Evolutionary conservation across 2,888 invertebrate genomes (phyloP).

Genomic region (Griposia aprilina): DNA sequence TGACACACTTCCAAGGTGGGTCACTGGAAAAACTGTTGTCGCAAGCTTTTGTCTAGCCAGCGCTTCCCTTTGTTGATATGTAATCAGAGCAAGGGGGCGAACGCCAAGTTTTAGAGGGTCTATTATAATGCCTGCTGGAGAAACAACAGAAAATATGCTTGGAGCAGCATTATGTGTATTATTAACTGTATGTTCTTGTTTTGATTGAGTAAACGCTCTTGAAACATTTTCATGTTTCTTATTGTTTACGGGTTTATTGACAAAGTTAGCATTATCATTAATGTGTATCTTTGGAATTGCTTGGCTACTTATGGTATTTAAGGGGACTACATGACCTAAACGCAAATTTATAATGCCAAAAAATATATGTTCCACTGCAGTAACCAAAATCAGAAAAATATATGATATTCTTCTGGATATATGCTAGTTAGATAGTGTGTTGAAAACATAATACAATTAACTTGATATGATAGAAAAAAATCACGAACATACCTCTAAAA

Average conservation of each 20-base stretch:
- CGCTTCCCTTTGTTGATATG: slow-evolving; percentile 55
- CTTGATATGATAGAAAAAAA: too few relatives aligned
- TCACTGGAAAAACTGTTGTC: slow-evolving; percentile 61
- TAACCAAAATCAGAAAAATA: too few relatives aligned
- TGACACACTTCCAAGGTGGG: slow-evolving; percentile 64
- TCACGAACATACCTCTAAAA: too few relatives aligned
- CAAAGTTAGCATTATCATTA: neutral
- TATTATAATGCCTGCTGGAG: slow-evolving; percentile 3
- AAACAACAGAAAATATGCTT: slow-evolving; percentile 8
- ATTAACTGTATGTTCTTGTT: neutral
- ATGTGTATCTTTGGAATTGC: neutral
- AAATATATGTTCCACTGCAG: too few relatives aligned
- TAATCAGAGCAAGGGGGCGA: slow-evolving; percentile 42
- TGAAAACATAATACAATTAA: too few relatives aligned
- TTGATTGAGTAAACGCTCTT: neutral
- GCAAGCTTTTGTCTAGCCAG: slow-evolving; percentile 56
- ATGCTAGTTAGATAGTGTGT: too few relatives aligned
- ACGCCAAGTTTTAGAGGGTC: slow-evolving; percentile 34
- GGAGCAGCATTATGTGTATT: neutral
- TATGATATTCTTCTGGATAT: too few relatives aligned
- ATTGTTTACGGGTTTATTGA: neutral
- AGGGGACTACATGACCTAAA: too few relatives aligned
- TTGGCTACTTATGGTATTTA: neutral
- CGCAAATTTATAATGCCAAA: too few relatives aligned
- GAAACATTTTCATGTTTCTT: neutral